Conservation (phyloP, 2,888 invertebrate species). For the Luperina nickerlii region DNA sequence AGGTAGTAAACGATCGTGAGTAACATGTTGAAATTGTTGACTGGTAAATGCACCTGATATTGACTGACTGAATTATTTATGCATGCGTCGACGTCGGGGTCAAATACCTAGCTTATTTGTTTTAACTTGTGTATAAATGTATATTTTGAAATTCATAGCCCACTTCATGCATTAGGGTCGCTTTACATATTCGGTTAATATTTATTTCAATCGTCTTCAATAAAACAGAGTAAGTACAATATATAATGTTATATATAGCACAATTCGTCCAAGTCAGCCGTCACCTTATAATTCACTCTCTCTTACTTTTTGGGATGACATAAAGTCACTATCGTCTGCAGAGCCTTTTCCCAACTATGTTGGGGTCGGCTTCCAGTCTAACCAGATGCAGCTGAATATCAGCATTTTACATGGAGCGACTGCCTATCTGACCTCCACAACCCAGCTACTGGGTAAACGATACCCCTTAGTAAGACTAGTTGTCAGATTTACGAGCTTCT, state of each 20-base stretch:
- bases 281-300: neutral
- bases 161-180: neutral
- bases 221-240: neutral
- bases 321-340: too few relatives aligned
- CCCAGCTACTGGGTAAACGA: too few relatives aligned
- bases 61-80: neutral
- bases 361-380: too few relatives aligned
- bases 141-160: conserved; percentile 8
- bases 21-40: conserved; percentile 51
- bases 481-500: neutral
- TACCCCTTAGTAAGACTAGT: too few relatives aligned
- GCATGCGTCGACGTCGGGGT: neutral
- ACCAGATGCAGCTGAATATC: neutral
- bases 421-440: neutral
- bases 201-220: neutral
- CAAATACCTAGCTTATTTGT: too few relatives aligned
- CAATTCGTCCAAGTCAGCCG: neutral
- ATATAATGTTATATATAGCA: too few relatives aligned
- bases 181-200: neutral
- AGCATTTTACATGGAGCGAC: neutral
- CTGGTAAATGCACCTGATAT: neutral
- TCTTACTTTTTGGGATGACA: neutral
- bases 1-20: conserved; percentile 23
- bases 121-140: neutral
- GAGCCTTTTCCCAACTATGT: too few relatives aligned